Percentiles rank a stretch among this genome's conserved stretches.
Evolutionary conservation across 2,888 invertebrate species (phyloP).

Genomic region (Agrotis segetum): DNA sequence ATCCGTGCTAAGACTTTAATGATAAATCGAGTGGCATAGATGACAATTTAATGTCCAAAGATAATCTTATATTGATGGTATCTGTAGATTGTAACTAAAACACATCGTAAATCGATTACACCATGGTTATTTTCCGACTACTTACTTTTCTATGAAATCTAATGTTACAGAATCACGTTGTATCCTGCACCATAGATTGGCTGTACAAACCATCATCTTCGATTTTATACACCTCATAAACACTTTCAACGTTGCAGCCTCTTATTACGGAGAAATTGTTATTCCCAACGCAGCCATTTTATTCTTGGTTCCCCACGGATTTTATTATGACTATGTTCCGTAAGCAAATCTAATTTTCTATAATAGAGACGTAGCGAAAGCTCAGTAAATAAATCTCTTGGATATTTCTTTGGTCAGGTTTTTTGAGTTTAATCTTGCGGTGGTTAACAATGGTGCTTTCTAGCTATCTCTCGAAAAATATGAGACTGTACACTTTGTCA

Average conservation of each 20-base stretch:
- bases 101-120: conserved; percentile 52
- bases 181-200: conserved; percentile 30
- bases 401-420: conserved; percentile 35
- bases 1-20: conserved; percentile 19
- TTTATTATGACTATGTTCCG: conserved; percentile 48
- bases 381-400: conserved; percentile 50
- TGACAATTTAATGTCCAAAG: conserved; percentile 32
- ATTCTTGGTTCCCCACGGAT: conserved; percentile 52
- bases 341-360: conserved; percentile 61
- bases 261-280: conserved; percentile 59
- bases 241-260: conserved; percentile 56
- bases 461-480: conserved; percentile 3
- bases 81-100: conserved; percentile 36
- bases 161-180: conserved; percentile 35
- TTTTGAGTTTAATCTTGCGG: conserved; percentile 17
- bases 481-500: neutral
- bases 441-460: conserved; percentile 7
- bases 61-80: conserved; percentile 37
- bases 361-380: conserved; percentile 55
- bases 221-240: conserved; percentile 67
- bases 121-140: conserved; percentile 43
- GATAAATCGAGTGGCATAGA: conserved; percentile 24
- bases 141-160: conserved; percentile 36
- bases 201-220: conserved; percentile 65
- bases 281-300: conserved; percentile 50